A percentile compares a stretch with the other conserved stretches of the same genome.
Conservation (phyloP, 2,888 invertebrate species). For the Diarsia brunnea region DNA sequence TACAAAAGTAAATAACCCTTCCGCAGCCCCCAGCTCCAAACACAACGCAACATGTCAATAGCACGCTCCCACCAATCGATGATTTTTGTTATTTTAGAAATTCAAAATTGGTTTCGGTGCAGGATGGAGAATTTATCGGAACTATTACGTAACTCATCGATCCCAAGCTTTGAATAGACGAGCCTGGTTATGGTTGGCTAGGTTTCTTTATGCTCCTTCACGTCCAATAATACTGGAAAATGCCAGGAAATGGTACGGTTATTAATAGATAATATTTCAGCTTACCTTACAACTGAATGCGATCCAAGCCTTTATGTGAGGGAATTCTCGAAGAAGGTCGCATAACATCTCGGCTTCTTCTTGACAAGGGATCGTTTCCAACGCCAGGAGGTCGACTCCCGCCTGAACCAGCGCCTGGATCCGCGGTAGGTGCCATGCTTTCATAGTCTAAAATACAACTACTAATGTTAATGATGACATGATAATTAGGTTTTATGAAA, state of each 20-base stretch:
- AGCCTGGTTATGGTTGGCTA: conserved; percentile 42
- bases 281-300: conserved; percentile 96
- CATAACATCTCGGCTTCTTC: conserved; percentile 96
- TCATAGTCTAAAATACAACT: conserved; percentile 88
- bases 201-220: conserved; percentile 50
- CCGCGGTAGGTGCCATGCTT: conserved; percentile 96
- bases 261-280: conserved; percentile 2
- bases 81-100: conserved; percentile 61
- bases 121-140: conserved; percentile 52
- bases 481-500: neutral
- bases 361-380: conserved; percentile 98
- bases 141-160: conserved; percentile 52
- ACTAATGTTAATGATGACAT: neutral
- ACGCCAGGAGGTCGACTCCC: conserved; percentile 96
- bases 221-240: conserved; percentile 21
- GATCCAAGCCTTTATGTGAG: conserved; percentile 95
- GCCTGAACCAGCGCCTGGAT: conserved; percentile 94
- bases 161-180: conserved; percentile 47
- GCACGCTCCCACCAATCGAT: conserved; percentile 48
- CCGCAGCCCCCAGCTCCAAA: conserved; percentile 8
- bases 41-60: conserved; percentile 57
- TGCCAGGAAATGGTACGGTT: conserved; percentile 10
- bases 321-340: conserved; percentile 94
- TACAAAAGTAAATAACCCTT: conserved; percentile 60
- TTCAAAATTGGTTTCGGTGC: conserved; percentile 50